phyloP scores from a whole-genome alignment of 2,113 vertebrate genomes.

The Phaethornis superciliosus region DNA sequence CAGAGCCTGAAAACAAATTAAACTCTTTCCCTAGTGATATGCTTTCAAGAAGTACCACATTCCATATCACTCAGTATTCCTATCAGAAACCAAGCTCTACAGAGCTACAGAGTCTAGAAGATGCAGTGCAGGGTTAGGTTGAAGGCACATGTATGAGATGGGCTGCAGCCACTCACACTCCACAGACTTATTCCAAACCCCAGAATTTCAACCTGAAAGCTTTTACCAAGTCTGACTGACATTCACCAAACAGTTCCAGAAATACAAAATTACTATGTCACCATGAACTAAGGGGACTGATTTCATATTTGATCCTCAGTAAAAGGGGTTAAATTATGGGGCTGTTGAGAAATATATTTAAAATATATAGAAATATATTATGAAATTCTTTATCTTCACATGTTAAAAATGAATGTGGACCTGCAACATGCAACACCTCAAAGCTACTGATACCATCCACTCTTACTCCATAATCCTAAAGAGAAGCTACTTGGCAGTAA shows the following conservation, averaged over 20 bases:
- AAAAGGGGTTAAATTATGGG: not conserved
- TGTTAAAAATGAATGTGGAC: not conserved
- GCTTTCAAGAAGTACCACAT: not conserved
- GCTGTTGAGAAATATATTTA: not conserved
- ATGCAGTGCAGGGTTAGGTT: not conserved
- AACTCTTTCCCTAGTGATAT: not conserved
- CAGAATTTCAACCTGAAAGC: not conserved
- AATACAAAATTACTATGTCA: not conserved
- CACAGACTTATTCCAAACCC: not conserved
- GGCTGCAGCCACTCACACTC: not conserved
- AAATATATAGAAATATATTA: not conserved
- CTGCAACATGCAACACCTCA: not conserved
- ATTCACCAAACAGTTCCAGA: not conserved
- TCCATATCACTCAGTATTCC: not conserved
- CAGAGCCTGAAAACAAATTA: not conserved
- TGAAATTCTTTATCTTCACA: not conserved
- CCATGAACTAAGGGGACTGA: not conserved
- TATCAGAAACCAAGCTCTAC: not conserved
- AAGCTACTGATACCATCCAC: not conserved
- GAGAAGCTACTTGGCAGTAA: not conserved
- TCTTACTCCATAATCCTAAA: not conserved
- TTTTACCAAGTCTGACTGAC: not conserved
- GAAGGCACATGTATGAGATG: not conserved
- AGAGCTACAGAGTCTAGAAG: fast-evolving
- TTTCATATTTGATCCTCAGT: not conserved